Conservation (phyloP, 2,797 vertebrate species). For the Falco columbarius region DNA sequence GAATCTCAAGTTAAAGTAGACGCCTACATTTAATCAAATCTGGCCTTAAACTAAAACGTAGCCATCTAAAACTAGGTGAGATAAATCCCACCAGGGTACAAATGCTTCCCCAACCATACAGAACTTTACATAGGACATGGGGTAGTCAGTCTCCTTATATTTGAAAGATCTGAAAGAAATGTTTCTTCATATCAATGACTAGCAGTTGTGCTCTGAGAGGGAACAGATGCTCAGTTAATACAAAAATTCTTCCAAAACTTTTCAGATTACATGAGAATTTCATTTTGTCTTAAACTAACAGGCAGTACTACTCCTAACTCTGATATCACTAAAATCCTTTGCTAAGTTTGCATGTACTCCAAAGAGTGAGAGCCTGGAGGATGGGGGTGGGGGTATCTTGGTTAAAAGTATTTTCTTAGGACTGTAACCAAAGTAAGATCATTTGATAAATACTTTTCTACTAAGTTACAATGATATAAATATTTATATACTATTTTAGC, state of each 20-base stretch:
- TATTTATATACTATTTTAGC: background rate
- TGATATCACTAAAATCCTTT: background rate
- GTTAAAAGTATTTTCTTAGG: background rate
- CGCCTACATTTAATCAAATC: background rate
- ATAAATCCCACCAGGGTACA: background rate
- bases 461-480: background rate
- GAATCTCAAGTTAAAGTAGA: background rate
- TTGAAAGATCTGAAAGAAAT: background rate
- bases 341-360: background rate
- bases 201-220: background rate
- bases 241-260: background rate
- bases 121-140: background rate
- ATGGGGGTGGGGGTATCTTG: background rate
- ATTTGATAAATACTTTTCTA: background rate
- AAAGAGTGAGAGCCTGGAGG: background rate
- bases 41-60: background rate
- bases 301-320: background rate
- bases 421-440: background rate
- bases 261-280: background rate
- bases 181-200: background rate
- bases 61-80: background rate
- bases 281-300: background rate
- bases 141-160: background rate
- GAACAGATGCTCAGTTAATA: background rate
- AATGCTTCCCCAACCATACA: background rate